Base-by-base conservation (phyloP, 2,113 vertebrate species). In the Hymenochirus boettgeri region DNA sequence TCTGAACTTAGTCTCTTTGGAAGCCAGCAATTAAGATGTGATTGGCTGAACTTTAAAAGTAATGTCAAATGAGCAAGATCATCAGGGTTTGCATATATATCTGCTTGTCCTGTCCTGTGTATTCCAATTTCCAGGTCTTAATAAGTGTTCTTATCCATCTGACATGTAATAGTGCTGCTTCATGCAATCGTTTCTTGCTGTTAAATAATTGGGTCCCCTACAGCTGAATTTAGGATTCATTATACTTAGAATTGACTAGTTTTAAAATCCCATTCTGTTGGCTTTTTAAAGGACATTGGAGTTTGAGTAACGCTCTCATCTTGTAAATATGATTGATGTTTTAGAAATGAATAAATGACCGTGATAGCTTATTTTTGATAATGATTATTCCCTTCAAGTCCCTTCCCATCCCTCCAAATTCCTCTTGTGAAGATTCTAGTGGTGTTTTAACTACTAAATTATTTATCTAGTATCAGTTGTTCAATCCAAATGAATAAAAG, bases 401-500 rank as follows among this genome's bases (percentile, higher is more conserved):
- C 17, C 39, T 15, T 42, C 2, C 7, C 13, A 18, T 17, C 13
- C 39, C 15, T 42, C 17, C n/a, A 42, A 5, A 42, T 42, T n/a
- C 11, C 6, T 35, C 18, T 31, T 11, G 10, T 55, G 26, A 29
- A 18, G 11, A 29, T 39, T 3, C 13, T 27, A 56, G 39, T 65
- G 39, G 60, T 47, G 51, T 73, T 71, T 52, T 31, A 64, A 24
- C 63, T 65, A 50, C 54, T 50, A 21, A 27, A 37, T 46, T 50
- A 25, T 50, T 35, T 48, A 35, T 29, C 53, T 33, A 19, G 21
- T 31, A 31, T 50, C 13, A 24, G n/a, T 48, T 8, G 19, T 19
- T 65, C 19, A 5, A 18, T 8, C 27, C 26, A 48, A 22, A 23
- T 48, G 21, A 54, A 29, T 46, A 6, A 42, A 65, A 46, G 51